These are phyloP conservation scores for Charaxes varanes DNA, from an alignment of 1,140 invertebrate species.

Conservation along the genomic window DNA sequence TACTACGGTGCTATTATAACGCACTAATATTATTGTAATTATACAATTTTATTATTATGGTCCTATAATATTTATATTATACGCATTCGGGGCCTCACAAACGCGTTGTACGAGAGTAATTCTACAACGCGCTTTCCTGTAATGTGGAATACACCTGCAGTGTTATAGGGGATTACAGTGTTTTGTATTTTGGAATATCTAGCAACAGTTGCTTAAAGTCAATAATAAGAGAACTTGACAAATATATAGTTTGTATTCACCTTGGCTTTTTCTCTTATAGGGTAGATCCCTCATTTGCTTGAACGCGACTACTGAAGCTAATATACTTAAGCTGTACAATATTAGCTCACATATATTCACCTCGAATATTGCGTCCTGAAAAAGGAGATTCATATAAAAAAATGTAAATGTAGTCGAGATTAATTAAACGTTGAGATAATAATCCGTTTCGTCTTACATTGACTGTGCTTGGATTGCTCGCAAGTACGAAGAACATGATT, in stretches of 20 bases:
- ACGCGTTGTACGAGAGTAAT: too few species aligned
- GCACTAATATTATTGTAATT: too few species aligned
- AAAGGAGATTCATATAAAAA: constrained; percentile 14
- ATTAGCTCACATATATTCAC: constrained; percentile 85
- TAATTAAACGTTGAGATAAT: not conserved
- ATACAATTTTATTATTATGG: too few species aligned
- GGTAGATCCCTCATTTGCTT: constrained; percentile 77
- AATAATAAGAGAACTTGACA: too few species aligned
- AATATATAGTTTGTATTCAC: constrained; percentile 36
- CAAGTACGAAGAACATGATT: constrained; percentile 93
- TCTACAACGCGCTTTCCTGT: too few species aligned
- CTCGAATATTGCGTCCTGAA: constrained; percentile 80
- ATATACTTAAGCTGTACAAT: constrained; percentile 77
- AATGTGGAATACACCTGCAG: too few species aligned
- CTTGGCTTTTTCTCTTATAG: constrained; percentile 75
- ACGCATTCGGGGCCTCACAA: too few species aligned
- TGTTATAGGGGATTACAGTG: too few species aligned
- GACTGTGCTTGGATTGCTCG: constrained; percentile 79
- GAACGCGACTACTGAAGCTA: constrained; percentile 76
- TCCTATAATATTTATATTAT: too few species aligned
- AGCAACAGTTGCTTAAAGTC: too few species aligned
- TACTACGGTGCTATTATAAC: too few species aligned
- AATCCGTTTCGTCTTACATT: constrained; percentile 48
- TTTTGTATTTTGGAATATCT: too few species aligned
- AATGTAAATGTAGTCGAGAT: not conserved